Evolutionary conservation across 1,140 invertebrate genomes (phyloP), one percentile per base, ranked within the genome.

Genomic region (Hormaphis cornu): DNA sequence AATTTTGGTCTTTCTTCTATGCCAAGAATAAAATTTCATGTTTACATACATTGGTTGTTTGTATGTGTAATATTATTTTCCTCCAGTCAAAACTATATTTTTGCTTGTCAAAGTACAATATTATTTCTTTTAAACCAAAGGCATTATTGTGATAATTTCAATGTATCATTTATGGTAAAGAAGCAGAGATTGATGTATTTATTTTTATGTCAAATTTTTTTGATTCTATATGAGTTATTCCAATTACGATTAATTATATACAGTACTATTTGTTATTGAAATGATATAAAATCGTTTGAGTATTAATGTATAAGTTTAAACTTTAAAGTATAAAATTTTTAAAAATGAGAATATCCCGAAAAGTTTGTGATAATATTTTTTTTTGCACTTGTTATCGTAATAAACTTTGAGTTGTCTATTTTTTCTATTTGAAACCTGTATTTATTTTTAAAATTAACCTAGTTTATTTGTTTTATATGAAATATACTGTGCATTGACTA

Each of bases 301-400:
- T 30, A 30, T 46, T 35, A 14, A 63, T 40, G 14, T 16, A 46
- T 42, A 30, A 46, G 42, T 63, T 61, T 28, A 63, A 63, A 46
- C 44, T 63, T 61, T 28, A 63, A 63, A 46, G 42, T 61, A 44
- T 61, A 42, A 46, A 6, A 18, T 28, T 46, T 28, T 20, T 1
- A 63, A 63, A 61, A 40, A 48, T 50, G 33, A 35, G 9, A 33
- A 33, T 66, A 22, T 33, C 44, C 18, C 61, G n/a, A 48, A 30
- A 66, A 66, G 30, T 66, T 66, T 66, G 61, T 66, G 61, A 66
- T 66, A 66, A 66, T 66, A 50, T 66, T 66, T n/a, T n/a, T n/a
- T n/a, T 46, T 48, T 66, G 61, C 44, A 66, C 44, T 48, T 66
- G 61, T 66, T 66, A 66, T 66, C 8, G 42, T 63, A 20, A n/a